A percentile compares a stretch with the other conserved stretches of the same genome.
Conservation (phyloP, 2,797 vertebrate species). For the Micromesistius poutassou region DNA sequence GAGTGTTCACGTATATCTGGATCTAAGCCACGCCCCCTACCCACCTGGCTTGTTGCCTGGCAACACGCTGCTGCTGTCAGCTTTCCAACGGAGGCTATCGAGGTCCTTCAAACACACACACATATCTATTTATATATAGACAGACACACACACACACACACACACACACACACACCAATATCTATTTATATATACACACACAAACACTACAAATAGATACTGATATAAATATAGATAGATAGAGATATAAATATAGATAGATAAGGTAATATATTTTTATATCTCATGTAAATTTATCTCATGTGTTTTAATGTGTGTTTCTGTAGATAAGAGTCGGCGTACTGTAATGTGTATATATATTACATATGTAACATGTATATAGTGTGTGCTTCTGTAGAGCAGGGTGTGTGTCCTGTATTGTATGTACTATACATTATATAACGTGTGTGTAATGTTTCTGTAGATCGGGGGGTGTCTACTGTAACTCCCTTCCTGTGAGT, state of each 20-base stretch:
- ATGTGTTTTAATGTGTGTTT: neutral
- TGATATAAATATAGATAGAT: neutral
- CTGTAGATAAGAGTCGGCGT: neutral
- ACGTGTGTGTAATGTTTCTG: neutral
- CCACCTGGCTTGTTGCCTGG: constrained; percentile 58
- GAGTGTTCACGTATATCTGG: constrained; percentile 55
- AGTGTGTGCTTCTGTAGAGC: constrained; percentile 30
- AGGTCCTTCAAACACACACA: constrained; percentile 36
- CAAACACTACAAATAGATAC: neutral
- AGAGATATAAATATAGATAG: no score
- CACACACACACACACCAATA: neutral
- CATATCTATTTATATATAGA: constrained; percentile 6
- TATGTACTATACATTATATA: neutral
- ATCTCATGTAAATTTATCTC: neutral
- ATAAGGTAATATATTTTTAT: no score
- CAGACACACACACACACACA: neutral
- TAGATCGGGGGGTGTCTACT: constrained; percentile 60
- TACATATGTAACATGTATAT: neutral
- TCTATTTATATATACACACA: neutral
- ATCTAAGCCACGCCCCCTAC: constrained; percentile 47
- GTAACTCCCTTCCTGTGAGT: constrained; percentile 42
- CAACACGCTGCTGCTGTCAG: constrained; percentile 51
- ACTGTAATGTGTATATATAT: no score
- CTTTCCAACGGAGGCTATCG: constrained; percentile 50
- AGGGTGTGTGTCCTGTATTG: no score